Evolutionary conservation across 2,888 invertebrate species (phyloP), one percentile per base, ranked within the genome.

Genomic region (Diachrysia chrysitis): DNA sequence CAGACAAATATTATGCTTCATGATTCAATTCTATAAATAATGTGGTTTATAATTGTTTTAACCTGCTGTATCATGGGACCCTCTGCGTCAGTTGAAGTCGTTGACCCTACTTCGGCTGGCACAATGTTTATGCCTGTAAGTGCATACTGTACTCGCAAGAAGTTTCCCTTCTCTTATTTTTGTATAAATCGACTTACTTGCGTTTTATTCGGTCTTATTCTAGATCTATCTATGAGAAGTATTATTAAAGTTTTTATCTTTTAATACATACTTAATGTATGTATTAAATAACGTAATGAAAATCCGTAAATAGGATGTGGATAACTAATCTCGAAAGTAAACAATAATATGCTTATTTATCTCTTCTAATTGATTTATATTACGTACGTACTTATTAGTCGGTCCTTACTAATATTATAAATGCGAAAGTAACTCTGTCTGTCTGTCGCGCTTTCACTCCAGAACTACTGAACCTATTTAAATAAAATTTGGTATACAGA

Each of bases 51-150:
- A 67, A 59, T 59, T 53, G 53, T 60, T 16, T 42, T 9, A 53
- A 55, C 35, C 23, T 57, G 25, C 37, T 62, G 63, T 46, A 29
- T 60, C 62, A 23, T 32, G 57, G 46, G 59, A 25, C 58, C 58
- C 55, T 58, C 63, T 67, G 63, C 69, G 73, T 72, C 73, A 78
- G 56, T 69, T 51, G 65, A 68, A 68, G 79, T 79, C 78, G 53
- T 66, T 73, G 73, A 81, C 70, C 79, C 57, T 53, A 16, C 62
- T 53, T 59, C 46, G 51, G 46, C 53, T 53, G 23, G 62, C 54
- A 23, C 48, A 54, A 32, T 69, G 42, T 57, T 55, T 51, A 10
- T 37, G 53, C 48, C 29, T 56, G 37, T 17, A 51, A 42, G 19
- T 57, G 32, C 37, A 51, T 17, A 35, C 37, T 64, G 10, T 10